Base-by-base conservation (phyloP, 2,797 vertebrate genomes). In the Harpagifer antarcticus region DNA sequence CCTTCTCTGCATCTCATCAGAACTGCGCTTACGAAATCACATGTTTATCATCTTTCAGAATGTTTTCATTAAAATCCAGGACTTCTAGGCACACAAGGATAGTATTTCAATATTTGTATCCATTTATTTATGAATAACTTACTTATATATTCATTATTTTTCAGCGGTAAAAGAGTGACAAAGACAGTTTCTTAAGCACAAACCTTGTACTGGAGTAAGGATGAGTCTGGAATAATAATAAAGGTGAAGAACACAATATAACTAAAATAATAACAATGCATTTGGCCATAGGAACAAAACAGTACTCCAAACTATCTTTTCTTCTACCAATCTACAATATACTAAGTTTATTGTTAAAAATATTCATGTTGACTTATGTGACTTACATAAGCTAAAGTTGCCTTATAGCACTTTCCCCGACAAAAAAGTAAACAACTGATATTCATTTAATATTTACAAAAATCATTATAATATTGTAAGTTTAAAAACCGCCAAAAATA, bases 1-100 rank as follows among this genome's bases (percentile, higher is more conserved):
- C 47, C 53, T 19, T 59, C 19, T 31, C 62, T 71, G 72, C 68
- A 79, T 79, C 48, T 78, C 65, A 78, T 79, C 65, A 67, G 8
- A 54, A 27, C 57, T 55, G 20, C 47, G 50, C 66, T 55, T 17
- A n/a, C 16, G 71, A 82, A 65, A 78, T 58, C 17, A 52, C 3
- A 9, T 45, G 31, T 69, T 81, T 58, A 70, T 78, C 49, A 44
- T 53, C 55, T 40, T 47, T 61, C 65, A 66, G 60, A 54, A 43
- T 47, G 19, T 61, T 82, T 81, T 76, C 58, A 65, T 59, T 48
- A 65, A 23, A 20, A 70, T 63, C 56, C 13, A 49, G 17, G 13
- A 78, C 5, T 43, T 50, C 42, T 64, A 15, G 37, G 31, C 14
- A 50, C 27, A 77, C 10, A 27, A 5, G 4, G 7, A 52, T 48